Percentiles rank a stretch among this genome's conserved stretches.
phyloP scores from a whole-genome alignment of 2,888 invertebrate genomes.

The Epirrita christyi region DNA sequence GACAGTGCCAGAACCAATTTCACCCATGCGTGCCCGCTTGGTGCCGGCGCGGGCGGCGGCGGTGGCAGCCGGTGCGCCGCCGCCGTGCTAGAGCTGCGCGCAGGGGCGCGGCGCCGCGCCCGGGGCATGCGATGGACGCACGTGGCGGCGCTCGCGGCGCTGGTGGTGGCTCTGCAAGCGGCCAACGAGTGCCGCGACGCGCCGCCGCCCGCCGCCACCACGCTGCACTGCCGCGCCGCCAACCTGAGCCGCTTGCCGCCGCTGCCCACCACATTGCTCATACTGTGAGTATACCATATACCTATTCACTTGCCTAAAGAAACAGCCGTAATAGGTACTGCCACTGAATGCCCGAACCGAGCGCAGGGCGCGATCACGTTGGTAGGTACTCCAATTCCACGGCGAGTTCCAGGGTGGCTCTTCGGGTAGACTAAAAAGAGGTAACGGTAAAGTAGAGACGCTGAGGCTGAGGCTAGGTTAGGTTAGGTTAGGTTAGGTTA shows the following conservation, averaged over 20 bases:
- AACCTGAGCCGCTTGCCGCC: conserved; percentile 62
- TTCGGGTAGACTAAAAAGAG: no score
- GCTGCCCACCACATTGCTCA: conserved; percentile 55
- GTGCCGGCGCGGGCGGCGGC: conserved; percentile 6
- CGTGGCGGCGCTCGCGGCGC: conserved; percentile 41
- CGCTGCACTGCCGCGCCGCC: conserved; percentile 59
- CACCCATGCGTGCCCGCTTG: neutral
- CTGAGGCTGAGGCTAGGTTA: no score
- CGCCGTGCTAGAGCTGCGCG: no score
- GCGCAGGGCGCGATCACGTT: no score
- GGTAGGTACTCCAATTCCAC: no score
- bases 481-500: no score
- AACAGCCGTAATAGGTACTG: neutral
- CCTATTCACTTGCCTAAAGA: no score
- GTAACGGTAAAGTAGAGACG: no score
- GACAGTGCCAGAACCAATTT: neutral
- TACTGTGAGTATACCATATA: conserved; percentile 58
- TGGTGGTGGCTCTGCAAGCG: conserved; percentile 34
- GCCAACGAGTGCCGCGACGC: conserved; percentile 59
- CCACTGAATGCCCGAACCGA: neutral
- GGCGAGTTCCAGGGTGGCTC: neutral
- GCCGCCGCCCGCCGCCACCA: conserved; percentile 52
- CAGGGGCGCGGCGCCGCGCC: conserved; percentile 16
- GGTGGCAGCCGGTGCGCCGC: neutral
- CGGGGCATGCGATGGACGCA: conserved; percentile 45